Evolutionary conservation across 2,797 vertebrate genomes (phyloP), one percentile per base, ranked within the genome.

Genomic region (Brachymystax lenok): DNA sequence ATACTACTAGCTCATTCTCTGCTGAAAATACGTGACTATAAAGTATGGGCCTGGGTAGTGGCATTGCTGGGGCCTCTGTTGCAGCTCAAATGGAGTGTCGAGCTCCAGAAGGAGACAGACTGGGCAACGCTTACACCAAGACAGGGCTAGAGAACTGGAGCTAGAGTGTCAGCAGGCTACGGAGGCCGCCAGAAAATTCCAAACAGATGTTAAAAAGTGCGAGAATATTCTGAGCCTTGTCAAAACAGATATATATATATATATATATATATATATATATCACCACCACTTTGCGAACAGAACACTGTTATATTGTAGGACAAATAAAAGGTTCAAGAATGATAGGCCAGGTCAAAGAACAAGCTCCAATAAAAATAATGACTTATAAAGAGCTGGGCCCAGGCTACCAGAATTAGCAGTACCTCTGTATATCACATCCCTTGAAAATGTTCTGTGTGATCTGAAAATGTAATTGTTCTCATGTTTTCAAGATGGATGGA

Each of bases 71-170:
- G 4, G 51, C 70, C 14, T 75, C n/a, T 33, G n/a, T 83, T 74
- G n/a, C 66, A 82, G 76, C 74, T 80, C 12, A 73, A 59, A 54
- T 21, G 50, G 61, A 76, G 33, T 19, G 74, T 77, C 27, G 35
- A 73, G 56, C 30, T 76, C 28, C 74, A 73, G 56, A 35, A 63
- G 63, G 69, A 73, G 35, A 50, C 35, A 54, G 70, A 40, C n/a
- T 52, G 74, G 71, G 28, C 59, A 33, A 28, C 21, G 21, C 10
- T 63, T 16, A 40, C 50, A 69, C 5, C 27, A 67, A 46, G 61
- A 27, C 21, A 12, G 27, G 59, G 51, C 74, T n/a, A 61, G 51
- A 71, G 68, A 63, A 2, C 61, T 81, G 19, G 68, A 71, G 40
- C 17, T 78, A 21, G 68, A 30, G 17, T 59, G 24, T 35, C 67